Evolutionary conservation across 2,797 vertebrate species (phyloP).

Genomic region (Salmo trutta): DNA sequence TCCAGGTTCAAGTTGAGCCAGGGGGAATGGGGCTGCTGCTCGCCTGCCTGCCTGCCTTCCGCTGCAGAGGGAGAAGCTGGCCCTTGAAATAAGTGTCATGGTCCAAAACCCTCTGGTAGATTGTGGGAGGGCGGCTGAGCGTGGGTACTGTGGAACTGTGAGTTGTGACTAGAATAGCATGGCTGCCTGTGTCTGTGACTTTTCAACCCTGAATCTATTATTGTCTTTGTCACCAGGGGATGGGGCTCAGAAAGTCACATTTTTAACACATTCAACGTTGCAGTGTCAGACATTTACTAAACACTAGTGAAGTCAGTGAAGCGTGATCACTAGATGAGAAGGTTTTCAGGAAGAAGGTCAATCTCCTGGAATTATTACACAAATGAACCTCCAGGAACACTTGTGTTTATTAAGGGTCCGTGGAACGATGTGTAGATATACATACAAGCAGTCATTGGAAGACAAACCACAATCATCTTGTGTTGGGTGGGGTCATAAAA

Average conservation of each 20-base stretch:
- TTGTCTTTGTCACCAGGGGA: conserved; percentile 78
- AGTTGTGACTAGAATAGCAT: conserved; percentile 7
- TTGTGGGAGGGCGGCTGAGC: background rate
- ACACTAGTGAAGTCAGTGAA: background rate
- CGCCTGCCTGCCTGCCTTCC: background rate
- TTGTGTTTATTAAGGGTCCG: background rate
- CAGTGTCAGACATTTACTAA: background rate
- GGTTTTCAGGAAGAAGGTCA: background rate
- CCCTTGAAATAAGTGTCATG: conserved; percentile 54
- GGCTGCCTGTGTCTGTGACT: background rate
- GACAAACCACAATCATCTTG: conserved; percentile 13
- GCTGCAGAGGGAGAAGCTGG: conserved; percentile 34
- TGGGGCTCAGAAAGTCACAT: conserved; percentile 84
- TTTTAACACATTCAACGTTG: too few relatives aligned
- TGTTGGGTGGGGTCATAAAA: conserved; percentile 30
- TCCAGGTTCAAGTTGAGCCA: conserved; percentile 42
- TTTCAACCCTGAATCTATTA: background rate
- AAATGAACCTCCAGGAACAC: background rate
- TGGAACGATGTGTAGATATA: background rate
- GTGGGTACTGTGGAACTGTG: background rate
- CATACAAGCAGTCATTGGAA: background rate
- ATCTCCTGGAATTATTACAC: background rate
- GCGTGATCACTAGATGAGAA: background rate
- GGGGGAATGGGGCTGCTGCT: background rate
- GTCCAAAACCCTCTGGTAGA: conserved; percentile 33